Percentiles rank a stretch among this genome's conserved stretches.
phyloP scores from a whole-genome alignment of 2,888 invertebrate genomes.

The Carterocephalus palaemon region DNA sequence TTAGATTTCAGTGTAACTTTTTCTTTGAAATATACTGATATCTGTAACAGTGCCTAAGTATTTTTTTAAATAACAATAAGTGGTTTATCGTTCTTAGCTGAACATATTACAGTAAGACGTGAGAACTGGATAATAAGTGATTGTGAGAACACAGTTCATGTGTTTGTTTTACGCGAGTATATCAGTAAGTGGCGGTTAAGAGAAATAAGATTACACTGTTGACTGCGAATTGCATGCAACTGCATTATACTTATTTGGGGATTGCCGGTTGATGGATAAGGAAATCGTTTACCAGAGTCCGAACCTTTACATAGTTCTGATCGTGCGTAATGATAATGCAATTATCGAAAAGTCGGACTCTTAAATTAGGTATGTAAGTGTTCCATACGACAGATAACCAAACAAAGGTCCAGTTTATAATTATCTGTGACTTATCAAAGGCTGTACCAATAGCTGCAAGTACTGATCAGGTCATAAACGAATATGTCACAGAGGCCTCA shows the following conservation, averaged over 20 bases:
- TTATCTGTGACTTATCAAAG: too few relatives aligned
- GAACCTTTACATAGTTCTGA: slow-evolving; percentile 2
- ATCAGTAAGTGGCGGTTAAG: slow-evolving; percentile 58
- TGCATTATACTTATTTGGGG: slow-evolving; percentile 19
- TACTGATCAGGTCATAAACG: too few relatives aligned
- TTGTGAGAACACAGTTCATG: slow-evolving; percentile 41
- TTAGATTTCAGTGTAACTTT: too few relatives aligned
- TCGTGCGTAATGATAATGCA: slow-evolving; percentile 5
- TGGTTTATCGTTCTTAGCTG: slow-evolving; percentile 3
- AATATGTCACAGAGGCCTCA: too few relatives aligned
- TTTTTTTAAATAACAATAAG: too few relatives aligned
- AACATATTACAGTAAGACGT: not conserved
- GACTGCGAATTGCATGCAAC: slow-evolving; percentile 31
- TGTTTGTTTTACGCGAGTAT: slow-evolving; percentile 58
- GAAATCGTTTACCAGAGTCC: slow-evolving; percentile 23
- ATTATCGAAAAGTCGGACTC: not conserved
- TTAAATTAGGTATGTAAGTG: too few relatives aligned
- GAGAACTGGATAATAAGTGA: slow-evolving; percentile 38
- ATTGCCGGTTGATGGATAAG: slow-evolving; percentile 17
- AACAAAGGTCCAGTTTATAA: too few relatives aligned
- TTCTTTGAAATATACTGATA: too few relatives aligned
- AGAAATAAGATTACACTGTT: slow-evolving; percentile 34
- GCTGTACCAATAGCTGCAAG: too few relatives aligned
- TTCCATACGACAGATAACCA: too few relatives aligned
- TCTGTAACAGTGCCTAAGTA: too few relatives aligned